Conservation (phyloP, 2,888 invertebrate species). For the Mesorhabditis sp. region DNA sequence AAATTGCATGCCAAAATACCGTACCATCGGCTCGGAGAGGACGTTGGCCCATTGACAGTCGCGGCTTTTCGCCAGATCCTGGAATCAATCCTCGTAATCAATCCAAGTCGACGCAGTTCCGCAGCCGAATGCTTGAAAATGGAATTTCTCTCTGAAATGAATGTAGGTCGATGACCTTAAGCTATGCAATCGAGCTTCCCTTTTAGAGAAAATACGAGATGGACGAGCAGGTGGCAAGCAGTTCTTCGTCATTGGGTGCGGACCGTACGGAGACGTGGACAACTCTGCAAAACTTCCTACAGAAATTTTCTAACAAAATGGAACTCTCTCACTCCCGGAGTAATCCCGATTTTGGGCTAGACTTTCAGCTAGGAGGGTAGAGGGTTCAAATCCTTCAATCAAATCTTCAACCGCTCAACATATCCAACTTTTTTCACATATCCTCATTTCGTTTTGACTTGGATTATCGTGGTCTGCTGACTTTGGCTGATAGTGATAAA, state of each 20-base stretch:
- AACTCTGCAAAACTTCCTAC: too few species aligned
- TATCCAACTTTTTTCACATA: too few species aligned
- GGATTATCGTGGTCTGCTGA: too few species aligned
- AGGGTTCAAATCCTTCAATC: too few species aligned
- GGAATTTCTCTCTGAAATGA: neutral
- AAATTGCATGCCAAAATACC: neutral
- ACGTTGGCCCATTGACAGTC: neutral
- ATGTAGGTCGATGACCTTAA: neutral
- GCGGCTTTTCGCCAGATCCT: neutral
- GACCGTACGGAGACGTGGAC: neutral
- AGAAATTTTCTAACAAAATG: too few species aligned
- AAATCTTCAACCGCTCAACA: too few species aligned
- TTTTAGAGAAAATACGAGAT: conserved; percentile 5
- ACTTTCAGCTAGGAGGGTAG: too few species aligned
- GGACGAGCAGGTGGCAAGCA: neutral
- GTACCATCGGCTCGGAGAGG: neutral
- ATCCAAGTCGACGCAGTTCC: neutral
- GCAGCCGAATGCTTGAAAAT: neutral
- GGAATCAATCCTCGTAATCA: neutral
- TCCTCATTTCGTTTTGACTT: too few species aligned
- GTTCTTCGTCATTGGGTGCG: neutral
- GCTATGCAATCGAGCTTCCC: neutral
- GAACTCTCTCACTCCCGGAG: too few species aligned
- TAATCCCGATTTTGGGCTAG: too few species aligned
- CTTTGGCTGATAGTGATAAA: too few species aligned